Evolutionary conservation across 35 echinoderm and acorn worm species (phyloP), one percentile per base, ranked within the genome.

Genomic region (Patiria miniata): DNA sequence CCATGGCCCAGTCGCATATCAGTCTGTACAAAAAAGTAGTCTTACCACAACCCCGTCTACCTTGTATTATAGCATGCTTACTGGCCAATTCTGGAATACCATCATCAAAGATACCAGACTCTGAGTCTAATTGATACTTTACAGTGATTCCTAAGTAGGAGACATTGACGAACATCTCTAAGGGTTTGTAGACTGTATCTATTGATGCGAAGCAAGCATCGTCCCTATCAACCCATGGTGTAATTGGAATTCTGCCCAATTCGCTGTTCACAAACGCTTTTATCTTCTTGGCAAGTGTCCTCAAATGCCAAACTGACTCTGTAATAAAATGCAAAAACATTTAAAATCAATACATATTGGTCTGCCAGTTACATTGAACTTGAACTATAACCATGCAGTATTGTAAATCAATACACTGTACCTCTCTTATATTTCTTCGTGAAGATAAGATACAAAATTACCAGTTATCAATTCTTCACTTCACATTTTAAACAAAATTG

Each of bases 71-170:
- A 69, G 28, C 61, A 36, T 69, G 61, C 1, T 34, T 29, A 69
- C 26, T 36, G 19, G 23, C 34, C 9, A 69, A 69, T 34, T 36
- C 23, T 69, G 61, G 8, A 34, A 69, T 69, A 29, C 29, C 61
- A 69, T 69, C 61, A 34, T 29, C 26, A 8, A 69, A 69, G 28
- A 69, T 29, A 32, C 28, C 1, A 5, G 22, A 26, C 10, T 69
- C 61, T 69, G 61, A 69, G 14, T 69, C 61, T 69, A 69, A 36
- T 15, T 69, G 61, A 69, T 69, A 69, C 26, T 34, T 4, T 69
- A 34, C 0, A 14, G 19, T 2, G 6, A 1, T 69, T 5, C 10
- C 23, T 34, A 12, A 9, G 7, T 28, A 14, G 23, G 2, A 10
- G 42, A 23, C 42, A 5, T 73, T 73, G 65, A 73, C 29, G 65